phyloP scores from a whole-genome alignment of 2,113 vertebrate species.

The Kryptolebias marmoratus region DNA sequence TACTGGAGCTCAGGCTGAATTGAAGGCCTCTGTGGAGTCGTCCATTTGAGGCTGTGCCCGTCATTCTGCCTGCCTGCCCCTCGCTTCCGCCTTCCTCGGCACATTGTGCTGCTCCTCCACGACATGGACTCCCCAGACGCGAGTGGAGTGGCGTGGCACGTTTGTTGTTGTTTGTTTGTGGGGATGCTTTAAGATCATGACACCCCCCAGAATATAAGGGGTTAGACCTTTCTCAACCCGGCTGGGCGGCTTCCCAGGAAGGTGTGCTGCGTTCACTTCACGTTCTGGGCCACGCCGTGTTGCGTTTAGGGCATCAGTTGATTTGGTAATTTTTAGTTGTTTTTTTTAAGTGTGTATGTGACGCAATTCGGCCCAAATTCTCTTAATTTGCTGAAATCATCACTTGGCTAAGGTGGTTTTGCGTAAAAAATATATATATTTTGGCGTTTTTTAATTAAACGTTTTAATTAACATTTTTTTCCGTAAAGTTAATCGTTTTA shows the following conservation, averaged over 20 bases:
- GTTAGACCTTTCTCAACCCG: too few relatives aligned
- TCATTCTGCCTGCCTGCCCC: constrained; percentile 64
- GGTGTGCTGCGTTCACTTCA: too few relatives aligned
- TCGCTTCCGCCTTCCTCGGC: constrained; percentile 76
- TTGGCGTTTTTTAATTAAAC: too few relatives aligned
- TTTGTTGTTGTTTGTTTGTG: not conserved
- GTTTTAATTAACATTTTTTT: too few relatives aligned
- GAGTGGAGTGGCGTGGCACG: constrained; percentile 40
- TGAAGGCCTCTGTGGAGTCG: constrained; percentile 68
- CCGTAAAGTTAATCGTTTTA: too few relatives aligned
- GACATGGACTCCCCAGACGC: constrained; percentile 74
- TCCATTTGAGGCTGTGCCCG: constrained; percentile 78
- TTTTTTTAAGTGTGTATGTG: constrained; percentile 10
- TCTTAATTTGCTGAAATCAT: not conserved
- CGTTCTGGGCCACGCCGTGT: too few relatives aligned
- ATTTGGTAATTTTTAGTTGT: not conserved
- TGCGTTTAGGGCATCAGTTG: too few relatives aligned
- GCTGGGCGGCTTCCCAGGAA: too few relatives aligned
- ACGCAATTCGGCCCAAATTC: constrained; percentile 8
- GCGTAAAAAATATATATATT: too few relatives aligned
- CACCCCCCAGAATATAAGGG: too few relatives aligned
- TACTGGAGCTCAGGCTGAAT: constrained; percentile 36
- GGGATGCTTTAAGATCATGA: too few relatives aligned
- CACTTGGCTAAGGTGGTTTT: too few relatives aligned
- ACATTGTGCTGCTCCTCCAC: constrained; percentile 73